Base-by-base conservation (phyloP, 1,140 invertebrate species). In the Melitaea cinxia region DNA sequence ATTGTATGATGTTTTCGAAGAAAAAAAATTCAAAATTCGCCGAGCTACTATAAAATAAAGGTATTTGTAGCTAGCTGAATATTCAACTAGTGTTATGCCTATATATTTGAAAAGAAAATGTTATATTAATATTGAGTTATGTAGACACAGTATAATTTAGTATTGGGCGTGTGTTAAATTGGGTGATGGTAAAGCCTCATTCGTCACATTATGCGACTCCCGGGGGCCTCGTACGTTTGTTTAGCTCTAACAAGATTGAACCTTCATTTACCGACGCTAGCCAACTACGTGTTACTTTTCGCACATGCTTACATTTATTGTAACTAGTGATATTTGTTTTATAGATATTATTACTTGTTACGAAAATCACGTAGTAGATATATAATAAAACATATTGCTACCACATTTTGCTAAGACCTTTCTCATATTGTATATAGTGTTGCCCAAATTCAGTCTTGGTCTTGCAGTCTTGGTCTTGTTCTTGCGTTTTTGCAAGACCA, bases 151-250 rank as follows among this genome's bases (percentile, higher is more conserved):
- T 59, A 49, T 49, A 59, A 49, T 59, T 30, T 50, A 56, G 53
- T 33, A 56, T 35, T 28, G 52, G 42, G 53, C 39, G 53, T 55
- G 52, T 54, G 53, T 52, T 28, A 63, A 63, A 56, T 63, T 63
- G 61, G 53, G 61, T 56, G 53, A 63, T 26, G 61, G 61, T 63
- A 24, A 35, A 47, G 58, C 64, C 64, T 67, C 66, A 70, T 75
- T 70, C 68, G 67, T 78, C 76, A 73, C 73, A 73, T 75, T 73
- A 75, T 65, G 70, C 42, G 59, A 68, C 56, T 30, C 72, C 71
- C 73, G 26, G 28, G 71, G 67, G 70, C 15, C 58, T 62, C 42
- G 33, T 67, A 68, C 66, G 68, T 73, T 73, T 70, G 69, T 75
- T 69, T 61, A 66, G 55, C 70, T 66, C 57, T 65, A 71, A 64